Evolutionary conservation across 2,113 vertebrate genomes (phyloP), one percentile per base, ranked within the genome.

Genomic region (Halcyon senegalensis): DNA sequence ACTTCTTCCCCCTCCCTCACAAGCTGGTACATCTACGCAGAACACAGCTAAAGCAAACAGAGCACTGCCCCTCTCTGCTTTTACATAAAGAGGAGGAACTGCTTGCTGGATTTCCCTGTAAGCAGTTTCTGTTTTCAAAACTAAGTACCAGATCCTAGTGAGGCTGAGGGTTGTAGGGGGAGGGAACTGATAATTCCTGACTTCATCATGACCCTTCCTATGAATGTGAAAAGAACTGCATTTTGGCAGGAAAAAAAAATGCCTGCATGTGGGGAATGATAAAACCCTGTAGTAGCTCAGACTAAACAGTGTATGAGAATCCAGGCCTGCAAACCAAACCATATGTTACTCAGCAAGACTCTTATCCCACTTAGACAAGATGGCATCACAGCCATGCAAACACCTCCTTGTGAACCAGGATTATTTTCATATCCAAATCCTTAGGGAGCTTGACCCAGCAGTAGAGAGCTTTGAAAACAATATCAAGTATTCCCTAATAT

Each of bases 301-400:
- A 87, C 87, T 90, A 43, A 87, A 70, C 10, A 91, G 77, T 7
- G 48, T 55, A 69, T 5, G 6, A 84, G 70, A 55, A 92, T 64
- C 70, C 79, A 84, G 68, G 25, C 43, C 59, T 51, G 63, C 77
- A 93, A 97, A 83, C 31, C 75, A 88, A 96, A 95, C 93, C 93
- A 91, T 37, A 66, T 85, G 91, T 87, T 87, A 55, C 95, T 69
- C 93, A 91, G 87, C 94, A 91, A 95, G 94, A 44, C 68, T 81
- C 92, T 85, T 8, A 78, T 74, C 90, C 82, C 2, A 6, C 90
- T 76, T 14, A 94, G 90, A 82, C 80, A 74, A n/a, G 94, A 93
- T 93, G 96, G 92, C 92, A 96, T 96, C 95, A 62, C 53, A 53
- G 64, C 7, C 4, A 25, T 48, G 80, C 58, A 56, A 76, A 69